Base-by-base conservation (phyloP, 2,113 vertebrate species). In the Prietella phreatophila region DNA sequence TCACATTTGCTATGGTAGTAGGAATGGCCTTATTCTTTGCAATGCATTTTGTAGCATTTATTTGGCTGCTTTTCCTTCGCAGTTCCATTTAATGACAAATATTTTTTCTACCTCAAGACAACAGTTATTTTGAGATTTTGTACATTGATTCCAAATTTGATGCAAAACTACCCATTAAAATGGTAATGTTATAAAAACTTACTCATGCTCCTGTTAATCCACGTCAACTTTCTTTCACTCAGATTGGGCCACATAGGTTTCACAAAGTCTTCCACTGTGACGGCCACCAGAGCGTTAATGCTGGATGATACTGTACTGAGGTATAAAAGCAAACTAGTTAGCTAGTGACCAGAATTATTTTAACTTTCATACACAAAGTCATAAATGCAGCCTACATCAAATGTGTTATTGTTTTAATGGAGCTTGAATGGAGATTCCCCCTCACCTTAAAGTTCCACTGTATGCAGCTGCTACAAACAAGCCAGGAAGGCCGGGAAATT, bases 391-490 rank as follows among this genome's bases (percentile, higher is more conserved):
- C 14, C 2, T 19, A 42, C 20, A 58, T 50, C n/a, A 65, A 53
- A 65, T 86, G 75, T 63, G 2, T 82, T 67, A 50, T 36, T 30
- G 53, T 65, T 67, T 82, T 10, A 39, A 55, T 82, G 42, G 22
- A 47, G 47, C 5, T 14, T 56, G 39, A 88, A 79, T 83, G 15
- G 11, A 30, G 55, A 27, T 81, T 47, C 0, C 81, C 85, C 83
- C 82, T 95, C 95, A 99, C 98, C 98, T 99, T 84, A 99, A 94
- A 0, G 98, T 99, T 0, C 98, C 98, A 84, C 98, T 99, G 93
- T 99, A 99, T 47, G 96, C 97, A 88, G 97, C 96, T 86, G 98
- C 97, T 91, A 99, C 97, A 93, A 99, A 99, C 91, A 99, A 95
- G 2, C 98, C 98, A 0, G 98, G 97, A 73, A 99, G 87, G 89